Conservation (phyloP, 2,888 invertebrate genomes). For the Morpho achilles region DNA sequence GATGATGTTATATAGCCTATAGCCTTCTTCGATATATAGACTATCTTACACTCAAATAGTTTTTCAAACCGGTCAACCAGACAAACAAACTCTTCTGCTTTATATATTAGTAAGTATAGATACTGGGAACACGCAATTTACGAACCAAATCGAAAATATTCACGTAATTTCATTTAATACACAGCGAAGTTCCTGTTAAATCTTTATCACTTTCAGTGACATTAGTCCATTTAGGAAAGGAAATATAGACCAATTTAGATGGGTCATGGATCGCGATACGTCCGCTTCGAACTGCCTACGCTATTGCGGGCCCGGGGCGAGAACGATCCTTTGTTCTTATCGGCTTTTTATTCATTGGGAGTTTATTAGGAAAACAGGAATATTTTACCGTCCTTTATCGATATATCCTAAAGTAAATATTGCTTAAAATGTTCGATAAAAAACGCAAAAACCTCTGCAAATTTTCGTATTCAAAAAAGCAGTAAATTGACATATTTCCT, state of each 20-base stretch:
- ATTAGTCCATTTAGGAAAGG: slow-evolving; percentile 33
- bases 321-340: slow-evolving; percentile 19
- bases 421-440: not conserved
- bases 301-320: slow-evolving; percentile 33
- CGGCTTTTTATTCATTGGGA: slow-evolving; percentile 15
- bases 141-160: too few relatives aligned
- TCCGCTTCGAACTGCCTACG: slow-evolving; percentile 38
- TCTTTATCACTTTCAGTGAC: slow-evolving; percentile 3
- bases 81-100: too few relatives aligned
- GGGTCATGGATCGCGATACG: slow-evolving; percentile 50
- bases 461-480: too few relatives aligned
- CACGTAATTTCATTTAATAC: not conserved
- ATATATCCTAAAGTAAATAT: too few relatives aligned
- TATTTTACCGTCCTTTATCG: not conserved
- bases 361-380: slow-evolving; percentile 14
- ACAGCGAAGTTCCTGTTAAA: slow-evolving; percentile 2
- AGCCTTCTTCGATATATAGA: too few relatives aligned
- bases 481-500: too few relatives aligned
- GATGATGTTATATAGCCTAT: too few relatives aligned
- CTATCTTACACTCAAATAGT: too few relatives aligned
- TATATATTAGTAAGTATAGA: too few relatives aligned
- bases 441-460: too few relatives aligned
- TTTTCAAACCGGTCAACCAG: too few relatives aligned
- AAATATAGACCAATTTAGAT: slow-evolving; percentile 46
- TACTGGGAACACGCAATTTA: too few relatives aligned